These are phyloP conservation scores for Microctonus brassicae DNA, from an alignment of 2,888 invertebrate genomes.

Conservation along the genomic window DNA sequence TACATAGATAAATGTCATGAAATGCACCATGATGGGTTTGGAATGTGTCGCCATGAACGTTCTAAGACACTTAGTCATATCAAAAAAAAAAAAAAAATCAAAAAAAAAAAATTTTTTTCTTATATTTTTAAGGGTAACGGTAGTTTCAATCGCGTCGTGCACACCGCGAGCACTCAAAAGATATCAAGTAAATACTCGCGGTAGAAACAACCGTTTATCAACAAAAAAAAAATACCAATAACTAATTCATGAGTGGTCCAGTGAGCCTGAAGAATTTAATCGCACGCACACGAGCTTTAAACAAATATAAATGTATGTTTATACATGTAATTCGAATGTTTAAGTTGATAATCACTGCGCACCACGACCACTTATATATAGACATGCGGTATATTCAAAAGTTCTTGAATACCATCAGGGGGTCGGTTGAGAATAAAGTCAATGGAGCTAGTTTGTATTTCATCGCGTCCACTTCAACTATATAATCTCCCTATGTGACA, in stretches of 20 bases:
- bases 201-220: constrained; percentile 8
- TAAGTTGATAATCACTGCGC: constrained; percentile 5
- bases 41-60: constrained; percentile 16
- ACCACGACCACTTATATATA: background rate
- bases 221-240: constrained; percentile 5
- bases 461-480: constrained; percentile 3
- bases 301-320: background rate
- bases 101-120: background rate
- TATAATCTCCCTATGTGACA: background rate
- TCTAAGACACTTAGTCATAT: constrained; percentile 36
- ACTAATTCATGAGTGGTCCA: background rate
- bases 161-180: constrained; percentile 30
- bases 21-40: background rate
- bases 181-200: constrained; percentile 25
- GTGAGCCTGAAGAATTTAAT: background rate
- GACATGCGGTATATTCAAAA: background rate
- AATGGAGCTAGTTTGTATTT: constrained; percentile 6
- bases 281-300: background rate
- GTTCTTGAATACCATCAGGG: constrained; percentile 3
- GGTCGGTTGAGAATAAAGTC: background rate
- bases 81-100: no score
- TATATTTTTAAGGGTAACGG: constrained; percentile 11
- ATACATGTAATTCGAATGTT: background rate
- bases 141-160: constrained; percentile 3
- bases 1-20: background rate